Evolutionary conservation across 2,113 vertebrate species (phyloP).

Genomic region (Coregonus clupeaformis): DNA sequence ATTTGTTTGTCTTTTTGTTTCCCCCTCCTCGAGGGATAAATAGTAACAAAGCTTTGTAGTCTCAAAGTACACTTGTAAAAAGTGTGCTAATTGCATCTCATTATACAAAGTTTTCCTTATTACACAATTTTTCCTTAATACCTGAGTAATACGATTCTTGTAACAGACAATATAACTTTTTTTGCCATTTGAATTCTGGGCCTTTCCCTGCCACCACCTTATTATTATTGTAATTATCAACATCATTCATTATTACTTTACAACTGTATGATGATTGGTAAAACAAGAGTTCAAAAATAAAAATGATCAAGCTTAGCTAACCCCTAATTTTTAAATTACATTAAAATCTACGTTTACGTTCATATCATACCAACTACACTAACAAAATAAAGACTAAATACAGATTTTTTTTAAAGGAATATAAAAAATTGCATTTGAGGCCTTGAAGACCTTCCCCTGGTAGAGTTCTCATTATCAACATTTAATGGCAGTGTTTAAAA

Average conservation of each 20-base stretch:
- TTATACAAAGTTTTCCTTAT: conserved; percentile 83
- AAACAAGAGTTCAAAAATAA: conserved; percentile 83
- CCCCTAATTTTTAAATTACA: conserved; percentile 87
- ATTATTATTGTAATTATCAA: conserved; percentile 78
- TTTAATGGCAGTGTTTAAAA: conserved; percentile 98
- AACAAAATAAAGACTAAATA: conserved; percentile 88
- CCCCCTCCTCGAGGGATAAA: background rate
- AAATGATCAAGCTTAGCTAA: conserved; percentile 74
- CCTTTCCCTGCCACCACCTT: conserved; percentile 91
- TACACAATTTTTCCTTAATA: conserved; percentile 88
- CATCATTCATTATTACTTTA: conserved; percentile 84
- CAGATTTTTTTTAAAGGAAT: conserved; percentile 77
- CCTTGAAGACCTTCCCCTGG: conserved; percentile 94
- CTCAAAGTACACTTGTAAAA: conserved; percentile 82
- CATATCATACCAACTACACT: conserved; percentile 84
- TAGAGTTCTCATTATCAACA: conserved; percentile 91
- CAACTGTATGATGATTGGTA: conserved; percentile 92
- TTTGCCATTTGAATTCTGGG: conserved; percentile 96
- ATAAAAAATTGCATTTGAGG: conserved; percentile 94
- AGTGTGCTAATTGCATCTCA: conserved; percentile 85
- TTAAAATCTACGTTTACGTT: conserved; percentile 83
- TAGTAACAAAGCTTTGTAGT: conserved; percentile 73
- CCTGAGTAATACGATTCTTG: conserved; percentile 98
- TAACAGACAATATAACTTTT: conserved; percentile 88
- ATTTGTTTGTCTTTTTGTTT: conserved; percentile 59